Base-by-base conservation (phyloP, 2,888 invertebrate genomes). In the Dicranocentrus wangi region DNA sequence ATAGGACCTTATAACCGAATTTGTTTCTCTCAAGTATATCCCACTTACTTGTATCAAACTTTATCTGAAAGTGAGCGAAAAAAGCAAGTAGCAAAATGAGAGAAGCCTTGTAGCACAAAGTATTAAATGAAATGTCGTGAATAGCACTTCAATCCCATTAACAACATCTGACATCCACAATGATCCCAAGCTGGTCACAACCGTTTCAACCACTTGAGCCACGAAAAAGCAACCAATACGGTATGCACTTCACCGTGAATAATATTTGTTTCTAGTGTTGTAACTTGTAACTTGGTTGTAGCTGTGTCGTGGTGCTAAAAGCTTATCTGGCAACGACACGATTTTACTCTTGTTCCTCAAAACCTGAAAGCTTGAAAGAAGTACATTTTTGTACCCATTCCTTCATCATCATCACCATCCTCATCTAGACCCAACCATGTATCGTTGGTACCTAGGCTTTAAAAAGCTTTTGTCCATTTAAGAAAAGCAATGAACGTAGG, bases 91-190 rank as follows among this genome's bases (percentile, higher is more conserved):
- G n/a, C 47, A 63, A 61, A 72, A 72, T 61, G 72, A 63, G 47
- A 55, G 71, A 61, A 58, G 19, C 51, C 51, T n/a, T 51, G 51
- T 51, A 17, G 7, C 17, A 32, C 32, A 13, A 39, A 28, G 61
- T 61, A 61, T 51, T 72, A 47, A 63, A 65, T 55, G 51, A 73
- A 73, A 73, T 73, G 73, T 65, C 58, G 63, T 70, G 77, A 77
- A 70, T 53, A 77, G 77, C 69, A 63, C 70, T 77, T 77, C 53
- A 70, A 58, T 63, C 61, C 77, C 77, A 77, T 77, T 77, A 77
- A 77, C 70, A 63, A 70, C 77, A 77, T 70, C 77, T 77, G 77
- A 77, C 77, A 77, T 70, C 70, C 69, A 77, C 70, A 23, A n/a
- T 7, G 32, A 60, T 23, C 1, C 23, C 47, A 47, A 17, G 1